Evolutionary conservation across 2,797 vertebrate genomes (phyloP).

Genomic region (Cephalopachus bancanus): DNA sequence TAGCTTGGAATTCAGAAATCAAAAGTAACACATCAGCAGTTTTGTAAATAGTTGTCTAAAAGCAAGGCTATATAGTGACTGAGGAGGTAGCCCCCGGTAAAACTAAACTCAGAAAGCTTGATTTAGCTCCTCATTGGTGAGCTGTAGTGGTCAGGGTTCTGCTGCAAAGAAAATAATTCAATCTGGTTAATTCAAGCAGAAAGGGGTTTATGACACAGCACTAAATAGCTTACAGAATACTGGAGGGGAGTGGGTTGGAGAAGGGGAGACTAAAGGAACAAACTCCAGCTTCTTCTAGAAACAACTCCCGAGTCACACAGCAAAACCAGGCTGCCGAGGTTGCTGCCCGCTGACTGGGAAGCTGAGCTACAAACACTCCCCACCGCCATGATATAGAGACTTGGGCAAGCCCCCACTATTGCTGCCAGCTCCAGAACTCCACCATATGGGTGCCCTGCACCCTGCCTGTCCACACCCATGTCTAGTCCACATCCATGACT

Average conservation of each 20-base stretch:
- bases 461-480: background rate
- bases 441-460: background rate
- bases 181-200: background rate
- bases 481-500: background rate
- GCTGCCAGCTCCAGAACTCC: background rate
- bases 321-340: background rate
- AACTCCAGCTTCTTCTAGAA: background rate
- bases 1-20: slow-evolving; percentile 60
- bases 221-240: background rate
- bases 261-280: background rate
- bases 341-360: background rate
- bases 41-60: slow-evolving; percentile 72
- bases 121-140: background rate
- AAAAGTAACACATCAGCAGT: slow-evolving; percentile 26
- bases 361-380: background rate
- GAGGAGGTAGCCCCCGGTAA: background rate
- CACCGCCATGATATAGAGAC: background rate
- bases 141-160: background rate
- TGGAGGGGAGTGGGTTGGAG: background rate
- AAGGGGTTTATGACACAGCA: background rate
- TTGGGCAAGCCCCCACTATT: background rate
- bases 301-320: background rate
- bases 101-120: slow-evolving; percentile 31
- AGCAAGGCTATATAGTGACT: background rate
- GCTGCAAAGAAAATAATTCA: background rate